Evolutionary conservation across 2,113 vertebrate genomes (phyloP).

Genomic region (Heterocephalus glaber): DNA sequence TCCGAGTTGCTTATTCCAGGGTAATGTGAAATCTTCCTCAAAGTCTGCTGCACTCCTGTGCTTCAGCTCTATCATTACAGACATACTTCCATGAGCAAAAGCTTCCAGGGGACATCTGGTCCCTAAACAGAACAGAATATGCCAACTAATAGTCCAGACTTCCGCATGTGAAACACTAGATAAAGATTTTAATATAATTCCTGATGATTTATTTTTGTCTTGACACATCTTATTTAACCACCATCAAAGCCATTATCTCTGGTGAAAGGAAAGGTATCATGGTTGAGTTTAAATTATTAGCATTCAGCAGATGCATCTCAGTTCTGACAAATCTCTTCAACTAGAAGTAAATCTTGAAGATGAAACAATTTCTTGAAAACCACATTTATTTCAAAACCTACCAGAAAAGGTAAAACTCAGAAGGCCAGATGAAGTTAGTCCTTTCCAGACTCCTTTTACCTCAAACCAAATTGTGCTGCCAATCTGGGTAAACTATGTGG

Average conservation of each 20-base stretch:
- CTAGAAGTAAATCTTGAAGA: constrained; percentile 74
- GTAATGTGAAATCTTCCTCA: background rate
- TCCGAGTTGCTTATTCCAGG: background rate
- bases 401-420: constrained; percentile 58
- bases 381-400: constrained; percentile 60
- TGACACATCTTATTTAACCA: constrained; percentile 61
- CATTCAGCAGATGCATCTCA: constrained; percentile 65
- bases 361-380: constrained; percentile 73
- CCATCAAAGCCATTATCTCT: constrained; percentile 26
- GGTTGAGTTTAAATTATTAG: constrained; percentile 61
- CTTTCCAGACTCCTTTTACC: background rate
- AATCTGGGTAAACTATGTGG: too few relatives aligned
- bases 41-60: background rate
- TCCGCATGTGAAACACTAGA: background rate
- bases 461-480: background rate
- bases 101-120: background rate
- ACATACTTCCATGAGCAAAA: background rate
- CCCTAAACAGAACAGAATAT: constrained; percentile 11
- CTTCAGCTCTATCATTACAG: background rate
- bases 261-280: constrained; percentile 58
- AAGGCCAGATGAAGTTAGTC: constrained; percentile 10
- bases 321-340: constrained; percentile 59
- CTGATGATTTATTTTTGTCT: constrained; percentile 63
- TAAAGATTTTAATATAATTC: constrained; percentile 63
- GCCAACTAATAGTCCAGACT: background rate